Evolutionary conservation across 2,888 invertebrate genomes (phyloP).

Genomic region (Aleiodes testaceus): DNA sequence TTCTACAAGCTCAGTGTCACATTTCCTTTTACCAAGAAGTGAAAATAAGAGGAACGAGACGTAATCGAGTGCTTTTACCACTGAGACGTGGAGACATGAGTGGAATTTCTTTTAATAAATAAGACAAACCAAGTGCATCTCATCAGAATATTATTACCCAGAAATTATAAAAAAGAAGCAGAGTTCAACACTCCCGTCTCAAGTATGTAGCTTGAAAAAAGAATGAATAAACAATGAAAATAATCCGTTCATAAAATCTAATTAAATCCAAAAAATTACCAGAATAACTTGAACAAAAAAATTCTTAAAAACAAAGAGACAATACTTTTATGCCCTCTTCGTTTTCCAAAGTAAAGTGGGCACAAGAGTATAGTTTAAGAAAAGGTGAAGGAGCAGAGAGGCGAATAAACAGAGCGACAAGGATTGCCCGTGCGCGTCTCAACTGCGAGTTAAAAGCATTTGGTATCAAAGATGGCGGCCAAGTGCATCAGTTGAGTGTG

Average conservation of each 20-base stretch:
- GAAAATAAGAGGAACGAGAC: neutral
- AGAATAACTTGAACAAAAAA: neutral
- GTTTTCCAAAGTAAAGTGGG: no score
- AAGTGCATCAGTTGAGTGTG: constrained; percentile 51
- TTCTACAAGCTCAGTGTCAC: constrained; percentile 4
- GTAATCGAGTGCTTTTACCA: constrained; percentile 23
- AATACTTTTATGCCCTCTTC: constrained; percentile 42
- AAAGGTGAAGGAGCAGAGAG: constrained; percentile 42
- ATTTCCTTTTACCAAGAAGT: neutral
- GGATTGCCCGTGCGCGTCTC: constrained; percentile 18
- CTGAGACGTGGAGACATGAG: constrained; percentile 14
- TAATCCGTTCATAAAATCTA: no score
- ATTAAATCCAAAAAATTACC: no score
- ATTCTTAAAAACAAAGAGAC: constrained; percentile 29
- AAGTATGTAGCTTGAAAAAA: no score
- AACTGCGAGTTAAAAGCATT: neutral
- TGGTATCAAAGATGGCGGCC: constrained; percentile 42
- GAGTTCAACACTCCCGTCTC: no score
- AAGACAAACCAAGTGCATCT: neutral
- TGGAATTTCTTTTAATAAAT: neutral
- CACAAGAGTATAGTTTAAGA: constrained; percentile 30
- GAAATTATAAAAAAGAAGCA: neutral
- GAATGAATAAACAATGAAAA: no score
- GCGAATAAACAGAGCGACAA: constrained; percentile 10
- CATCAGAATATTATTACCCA: neutral